Conservation (phyloP, 2,888 invertebrate genomes). For the Trichopria drosophilae region DNA sequence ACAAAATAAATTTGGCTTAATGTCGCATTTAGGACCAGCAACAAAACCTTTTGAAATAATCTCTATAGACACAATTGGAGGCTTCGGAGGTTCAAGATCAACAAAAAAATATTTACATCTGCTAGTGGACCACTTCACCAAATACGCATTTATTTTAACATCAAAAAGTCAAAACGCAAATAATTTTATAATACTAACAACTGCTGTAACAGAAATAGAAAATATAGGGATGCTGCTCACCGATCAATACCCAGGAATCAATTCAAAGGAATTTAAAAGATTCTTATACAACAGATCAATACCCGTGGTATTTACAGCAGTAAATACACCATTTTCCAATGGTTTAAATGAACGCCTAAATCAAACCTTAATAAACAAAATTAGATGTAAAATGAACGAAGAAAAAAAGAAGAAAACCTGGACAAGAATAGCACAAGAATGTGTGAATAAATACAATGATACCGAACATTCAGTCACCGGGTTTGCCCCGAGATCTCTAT, state of each 20-base stretch:
- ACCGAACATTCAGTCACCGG: constrained; percentile 40
- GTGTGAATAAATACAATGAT: constrained; percentile 40
- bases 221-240: constrained; percentile 18
- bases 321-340: constrained; percentile 34
- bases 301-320: constrained; percentile 21
- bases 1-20: constrained; percentile 28
- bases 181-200: constrained; percentile 26
- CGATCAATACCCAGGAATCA: constrained; percentile 29
- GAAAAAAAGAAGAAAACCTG: constrained; percentile 15
- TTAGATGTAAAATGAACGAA: constrained; percentile 30
- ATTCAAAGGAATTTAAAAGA: constrained; percentile 27
- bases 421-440: constrained; percentile 24
- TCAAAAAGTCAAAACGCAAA: constrained; percentile 21
- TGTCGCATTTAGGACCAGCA: constrained; percentile 25
- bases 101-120: constrained; percentile 18
- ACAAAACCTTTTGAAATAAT: constrained; percentile 15
- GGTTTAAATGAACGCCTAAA: constrained; percentile 36
- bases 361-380: constrained; percentile 34
- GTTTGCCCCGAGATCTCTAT: constrained; percentile 40
- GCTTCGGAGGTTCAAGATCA: constrained; percentile 10
- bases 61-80: constrained; percentile 12
- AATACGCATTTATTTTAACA: constrained; percentile 25
- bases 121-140: constrained; percentile 9
- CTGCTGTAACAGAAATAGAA: constrained; percentile 3
- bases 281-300: constrained; percentile 18